These are phyloP conservation scores for Ictalurus furcatus DNA, from an alignment of 2,113 vertebrate genomes.

Conservation along the genomic window DNA sequence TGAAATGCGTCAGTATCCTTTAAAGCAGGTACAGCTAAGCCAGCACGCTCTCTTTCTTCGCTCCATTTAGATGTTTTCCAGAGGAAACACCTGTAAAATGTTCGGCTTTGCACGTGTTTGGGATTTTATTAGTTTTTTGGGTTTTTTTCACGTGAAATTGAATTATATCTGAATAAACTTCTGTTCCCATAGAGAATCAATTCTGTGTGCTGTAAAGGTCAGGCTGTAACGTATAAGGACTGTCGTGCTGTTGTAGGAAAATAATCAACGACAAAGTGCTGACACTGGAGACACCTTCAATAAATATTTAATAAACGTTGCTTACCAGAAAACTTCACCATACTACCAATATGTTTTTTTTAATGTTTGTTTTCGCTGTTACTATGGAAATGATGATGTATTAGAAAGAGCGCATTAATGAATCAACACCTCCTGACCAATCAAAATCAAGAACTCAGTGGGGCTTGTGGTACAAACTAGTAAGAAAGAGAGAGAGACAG, in stretches of 20 bases:
- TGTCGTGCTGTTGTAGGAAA: too few relatives aligned
- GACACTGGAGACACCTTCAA: neutral
- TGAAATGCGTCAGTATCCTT: constrained; percentile 17
- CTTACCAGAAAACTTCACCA: neutral
- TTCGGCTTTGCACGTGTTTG: neutral
- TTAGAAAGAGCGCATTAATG: neutral
- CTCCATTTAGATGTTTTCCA: constrained; percentile 17
- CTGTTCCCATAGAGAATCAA: neutral
- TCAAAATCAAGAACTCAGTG: neutral
- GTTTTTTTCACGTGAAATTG: too few relatives aligned
- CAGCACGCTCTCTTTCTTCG: neutral
- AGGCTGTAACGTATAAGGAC: too few relatives aligned
- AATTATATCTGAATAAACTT: too few relatives aligned
- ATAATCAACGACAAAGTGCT: neutral
- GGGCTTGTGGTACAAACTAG: neutral
- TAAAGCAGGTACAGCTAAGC: constrained; percentile 9
- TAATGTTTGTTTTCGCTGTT: neutral
- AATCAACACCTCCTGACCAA: neutral
- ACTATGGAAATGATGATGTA: neutral
- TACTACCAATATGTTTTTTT: neutral
- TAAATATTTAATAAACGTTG: neutral
- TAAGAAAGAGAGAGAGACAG: too few relatives aligned
- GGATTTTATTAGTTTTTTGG: neutral
- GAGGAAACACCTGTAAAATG: constrained; percentile 24
- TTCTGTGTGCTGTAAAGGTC: neutral